These are phyloP conservation scores for Cylas formicarius DNA, from an alignment of 1,140 invertebrate genomes.

Conservation along the genomic window DNA sequence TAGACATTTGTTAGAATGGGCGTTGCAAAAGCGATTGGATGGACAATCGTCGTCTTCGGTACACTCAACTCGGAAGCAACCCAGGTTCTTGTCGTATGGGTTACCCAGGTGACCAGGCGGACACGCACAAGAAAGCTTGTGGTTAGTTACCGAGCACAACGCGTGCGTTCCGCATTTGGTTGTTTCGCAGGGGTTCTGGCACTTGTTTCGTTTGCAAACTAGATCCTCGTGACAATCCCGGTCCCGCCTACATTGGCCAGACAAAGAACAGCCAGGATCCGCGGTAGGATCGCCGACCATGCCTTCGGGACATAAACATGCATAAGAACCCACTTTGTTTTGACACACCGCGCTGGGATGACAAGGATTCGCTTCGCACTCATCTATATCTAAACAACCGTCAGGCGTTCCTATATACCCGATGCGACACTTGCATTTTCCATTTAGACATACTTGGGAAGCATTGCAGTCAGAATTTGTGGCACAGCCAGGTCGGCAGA, in stretches of 20 bases:
- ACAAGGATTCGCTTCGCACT: slow-evolving; percentile 73
- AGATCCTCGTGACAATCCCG: slow-evolving; percentile 63
- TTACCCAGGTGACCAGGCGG: slow-evolving; percentile 74
- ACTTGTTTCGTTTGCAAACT: slow-evolving; percentile 64
- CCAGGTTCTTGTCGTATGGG: slow-evolving; percentile 59
- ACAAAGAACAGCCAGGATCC: slow-evolving; percentile 60
- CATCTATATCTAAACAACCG: slow-evolving; percentile 70
- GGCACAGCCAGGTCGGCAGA: slow-evolving; percentile 75
- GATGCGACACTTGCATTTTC: slow-evolving; percentile 67
- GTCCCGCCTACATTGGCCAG: slow-evolving; percentile 62
- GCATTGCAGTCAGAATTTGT: slow-evolving; percentile 70
- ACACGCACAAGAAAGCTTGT: slow-evolving; percentile 63
- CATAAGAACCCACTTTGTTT: slow-evolving; percentile 72
- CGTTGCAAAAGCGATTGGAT: slow-evolving; percentile 65
- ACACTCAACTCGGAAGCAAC: slow-evolving; percentile 81
- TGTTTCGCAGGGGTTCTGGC: slow-evolving; percentile 65
- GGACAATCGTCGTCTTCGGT: slow-evolving; percentile 67
- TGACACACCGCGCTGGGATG: slow-evolving; percentile 70
- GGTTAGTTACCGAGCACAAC: slow-evolving; percentile 62
- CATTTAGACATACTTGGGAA: slow-evolving; percentile 72
- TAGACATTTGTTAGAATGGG: slow-evolving; percentile 66
- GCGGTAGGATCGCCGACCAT: slow-evolving; percentile 71
- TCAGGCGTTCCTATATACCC: slow-evolving; percentile 63
- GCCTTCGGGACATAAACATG: slow-evolving; percentile 67
- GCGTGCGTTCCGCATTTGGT: slow-evolving; percentile 66